These are phyloP conservation scores for Pempheris klunzingeri DNA, from an alignment of 2,797 vertebrate species.

Conservation along the genomic window DNA sequence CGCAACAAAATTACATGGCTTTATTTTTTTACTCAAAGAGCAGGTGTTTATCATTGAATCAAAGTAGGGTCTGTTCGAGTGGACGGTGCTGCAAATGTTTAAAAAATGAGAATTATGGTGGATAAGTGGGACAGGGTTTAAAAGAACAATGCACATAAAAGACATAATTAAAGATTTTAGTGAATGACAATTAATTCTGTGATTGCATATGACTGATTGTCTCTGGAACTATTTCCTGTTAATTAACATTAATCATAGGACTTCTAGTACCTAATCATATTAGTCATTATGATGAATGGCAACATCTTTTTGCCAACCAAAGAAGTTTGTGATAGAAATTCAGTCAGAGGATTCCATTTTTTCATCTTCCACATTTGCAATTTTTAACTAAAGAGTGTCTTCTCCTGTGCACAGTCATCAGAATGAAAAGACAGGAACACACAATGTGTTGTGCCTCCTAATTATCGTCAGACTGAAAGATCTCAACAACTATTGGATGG, in stretches of 20 bases:
- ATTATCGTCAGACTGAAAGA: no score
- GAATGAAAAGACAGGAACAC: no score
- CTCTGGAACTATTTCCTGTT: constrained; percentile 25
- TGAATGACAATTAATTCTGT: constrained; percentile 12
- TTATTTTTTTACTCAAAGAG: neutral
- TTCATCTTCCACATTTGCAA: neutral
- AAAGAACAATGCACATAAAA: neutral
- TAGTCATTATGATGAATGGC: constrained; percentile 36
- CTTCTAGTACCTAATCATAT: neutral
- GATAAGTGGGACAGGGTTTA: neutral
- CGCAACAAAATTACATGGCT: neutral
- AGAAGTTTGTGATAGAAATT: neutral
- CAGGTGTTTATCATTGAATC: constrained; percentile 13
- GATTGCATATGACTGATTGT: constrained; percentile 10
- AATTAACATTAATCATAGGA: constrained; percentile 39
- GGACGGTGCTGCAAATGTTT: neutral
- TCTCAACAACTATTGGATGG: no score
- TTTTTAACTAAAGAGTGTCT: neutral
- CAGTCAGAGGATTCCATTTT: neutral
- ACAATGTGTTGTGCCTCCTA: no score
- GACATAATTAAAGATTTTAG: neutral
- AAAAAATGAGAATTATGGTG: neutral
- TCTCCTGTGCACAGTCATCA: neutral
- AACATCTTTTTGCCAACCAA: constrained; percentile 7
- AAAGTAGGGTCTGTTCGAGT: neutral